Conservation (phyloP, 2,797 vertebrate species). For the Chromis chromis region DNA sequence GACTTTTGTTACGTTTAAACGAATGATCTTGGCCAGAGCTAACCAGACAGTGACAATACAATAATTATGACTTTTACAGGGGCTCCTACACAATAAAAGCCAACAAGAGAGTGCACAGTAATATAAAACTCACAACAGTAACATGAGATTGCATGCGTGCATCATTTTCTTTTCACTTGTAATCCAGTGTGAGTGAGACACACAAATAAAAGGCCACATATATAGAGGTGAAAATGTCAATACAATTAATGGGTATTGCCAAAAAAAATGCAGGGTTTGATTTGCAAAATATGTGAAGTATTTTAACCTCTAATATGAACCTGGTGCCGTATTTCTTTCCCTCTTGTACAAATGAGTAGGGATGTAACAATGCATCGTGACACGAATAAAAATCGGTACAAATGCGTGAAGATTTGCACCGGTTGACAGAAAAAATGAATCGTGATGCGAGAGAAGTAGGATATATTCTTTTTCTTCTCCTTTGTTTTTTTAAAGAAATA, state of each 20-base stretch:
- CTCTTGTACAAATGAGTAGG: neutral
- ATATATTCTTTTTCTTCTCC: too few species aligned
- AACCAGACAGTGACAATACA: constrained; percentile 1
- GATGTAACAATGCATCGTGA: too few species aligned
- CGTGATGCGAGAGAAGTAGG: too few species aligned
- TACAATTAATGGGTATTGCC: neutral
- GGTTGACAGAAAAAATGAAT: too few species aligned
- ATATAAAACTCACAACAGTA: too few species aligned
- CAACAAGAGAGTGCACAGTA: neutral
- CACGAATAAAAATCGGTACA: too few species aligned
- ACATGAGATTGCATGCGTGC: too few species aligned
- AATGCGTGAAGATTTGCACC: too few species aligned
- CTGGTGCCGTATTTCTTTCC: neutral
- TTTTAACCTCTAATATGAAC: neutral
- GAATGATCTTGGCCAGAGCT: neutral
- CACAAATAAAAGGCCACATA: neutral
- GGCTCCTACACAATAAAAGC: neutral
- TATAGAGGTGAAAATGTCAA: neutral
- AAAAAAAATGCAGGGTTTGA: neutral
- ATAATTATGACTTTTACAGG: neutral
- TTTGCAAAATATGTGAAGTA: too few species aligned
- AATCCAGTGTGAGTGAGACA: neutral
- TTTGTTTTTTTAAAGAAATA: too few species aligned
- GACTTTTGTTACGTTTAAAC: neutral
- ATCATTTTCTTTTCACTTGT: neutral